Base-by-base conservation (phyloP, 2,888 invertebrate species). In the Andrena haemorrhoa region DNA sequence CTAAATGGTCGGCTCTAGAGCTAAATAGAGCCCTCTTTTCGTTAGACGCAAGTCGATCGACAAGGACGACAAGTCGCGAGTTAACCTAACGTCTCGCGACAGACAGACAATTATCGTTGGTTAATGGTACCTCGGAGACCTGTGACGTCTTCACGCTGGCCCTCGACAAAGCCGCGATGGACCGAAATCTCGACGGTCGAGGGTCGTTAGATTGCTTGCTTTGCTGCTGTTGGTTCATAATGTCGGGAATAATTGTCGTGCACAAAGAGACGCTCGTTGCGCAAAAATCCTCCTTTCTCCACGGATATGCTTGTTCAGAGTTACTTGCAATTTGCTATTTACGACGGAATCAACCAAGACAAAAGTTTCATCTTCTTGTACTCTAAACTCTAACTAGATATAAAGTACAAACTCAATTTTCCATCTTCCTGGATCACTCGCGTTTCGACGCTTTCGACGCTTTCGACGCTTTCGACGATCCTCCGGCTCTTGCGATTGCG, bases 171-270 rank as follows among this genome's bases (percentile, higher is more conserved):
- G 16, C n/a, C 20, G 51, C 4, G 0, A 3, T 23, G 0, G 63
- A 65, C 2, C 65, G 71, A 33, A 0, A 26, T 16, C n/a, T 84
- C 65, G 80, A 51, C 4, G 8, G 2, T 0, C 12, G 26, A 0
- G 10, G 0, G 2, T 51, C 68, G 51, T 2, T 0, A 2, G 56
- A 7, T 8, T 60, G 53, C 64, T 83, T 83, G 65, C n/a, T 31
- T 16, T 65, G 61, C 12, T 26, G 58, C 29, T 47, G 58, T 31
- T 16, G 79, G 49, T n/a, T 80, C 80, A 84, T 84, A 16, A n/a
- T 73, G 5, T 33, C n/a, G 2, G n/a, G n/a, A 71, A 33, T 56
- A 72, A 29, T 51, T 51, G 51, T 51, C 41, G 10, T 20, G 7
- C 51, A 7, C n/a, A n/a, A 16, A 49, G n/a, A n/a, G n/a, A 49